Percentiles rank a stretch among this genome's conserved stretches.
Conservation (phyloP, 2,888 invertebrate genomes). For the Phortica magna region DNA sequence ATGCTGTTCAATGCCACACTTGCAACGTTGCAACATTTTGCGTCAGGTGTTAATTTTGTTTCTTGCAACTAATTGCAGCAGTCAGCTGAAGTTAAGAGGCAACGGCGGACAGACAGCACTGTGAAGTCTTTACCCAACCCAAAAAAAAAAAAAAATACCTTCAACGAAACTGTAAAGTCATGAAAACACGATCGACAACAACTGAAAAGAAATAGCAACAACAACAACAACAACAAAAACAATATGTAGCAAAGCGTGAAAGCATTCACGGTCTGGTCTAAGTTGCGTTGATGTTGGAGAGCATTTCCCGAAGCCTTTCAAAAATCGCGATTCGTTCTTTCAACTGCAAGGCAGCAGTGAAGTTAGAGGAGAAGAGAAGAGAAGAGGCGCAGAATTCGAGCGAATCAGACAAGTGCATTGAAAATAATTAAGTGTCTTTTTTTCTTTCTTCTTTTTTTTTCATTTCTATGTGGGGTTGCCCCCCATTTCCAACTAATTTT, state of each 20-base stretch:
- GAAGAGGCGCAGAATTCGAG: not conserved
- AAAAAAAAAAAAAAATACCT: constrained; percentile 7
- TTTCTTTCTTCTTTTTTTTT: not conserved
- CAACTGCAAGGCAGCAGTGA: not conserved
- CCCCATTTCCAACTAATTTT: not conserved
- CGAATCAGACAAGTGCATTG: not conserved
- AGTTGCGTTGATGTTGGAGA: not conserved
- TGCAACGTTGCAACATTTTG: not conserved
- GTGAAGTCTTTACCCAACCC: constrained; percentile 15
- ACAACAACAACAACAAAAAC: not conserved
- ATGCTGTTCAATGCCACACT: not conserved
- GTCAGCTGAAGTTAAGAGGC: constrained; percentile 5
- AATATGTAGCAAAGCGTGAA: not conserved
- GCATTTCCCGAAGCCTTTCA: constrained; percentile 2
- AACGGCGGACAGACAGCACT: not conserved
- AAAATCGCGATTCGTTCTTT: not conserved
- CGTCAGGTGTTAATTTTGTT: constrained; percentile 25
- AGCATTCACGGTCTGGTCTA: not conserved
- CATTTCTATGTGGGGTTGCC: not conserved
- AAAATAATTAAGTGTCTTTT: constrained; percentile 3
- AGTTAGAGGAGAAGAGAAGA: not conserved
- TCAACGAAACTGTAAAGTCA: constrained; percentile 17
- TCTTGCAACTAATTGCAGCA: constrained; percentile 18
- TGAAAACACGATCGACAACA: constrained; percentile 28
- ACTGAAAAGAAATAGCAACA: not conserved